These are phyloP conservation scores for Trichogramma dendrolimi DNA, from an alignment of 2,888 invertebrate species.

Conservation along the genomic window DNA sequence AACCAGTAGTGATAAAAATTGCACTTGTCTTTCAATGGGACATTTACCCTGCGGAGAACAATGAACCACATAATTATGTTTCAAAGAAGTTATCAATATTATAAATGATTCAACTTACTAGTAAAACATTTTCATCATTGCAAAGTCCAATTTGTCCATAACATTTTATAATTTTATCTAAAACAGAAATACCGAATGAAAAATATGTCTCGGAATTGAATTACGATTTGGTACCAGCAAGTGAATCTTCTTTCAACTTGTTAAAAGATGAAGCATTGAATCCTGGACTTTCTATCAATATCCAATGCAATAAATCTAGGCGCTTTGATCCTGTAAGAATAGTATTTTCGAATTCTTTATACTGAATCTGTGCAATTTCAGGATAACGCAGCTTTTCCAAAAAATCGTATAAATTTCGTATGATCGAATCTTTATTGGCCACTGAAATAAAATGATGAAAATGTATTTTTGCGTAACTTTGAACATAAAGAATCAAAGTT, in stretches of 20 bases:
- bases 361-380: slow-evolving; percentile 36
- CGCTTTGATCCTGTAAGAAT: slow-evolving; percentile 37
- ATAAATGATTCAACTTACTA: slow-evolving; percentile 33
- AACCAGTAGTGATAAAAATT: slow-evolving; percentile 32
- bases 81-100: neutral
- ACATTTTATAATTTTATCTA: slow-evolving; percentile 36
- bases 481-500: neutral
- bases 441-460: slow-evolving; percentile 21
- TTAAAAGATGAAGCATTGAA: slow-evolving; percentile 26
- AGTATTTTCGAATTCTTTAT: slow-evolving; percentile 31
- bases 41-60: slow-evolving; percentile 37
- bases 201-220: neutral
- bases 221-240: slow-evolving; percentile 32
- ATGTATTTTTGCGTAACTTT: neutral
- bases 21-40: slow-evolving; percentile 33
- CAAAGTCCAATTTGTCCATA: slow-evolving; percentile 41
- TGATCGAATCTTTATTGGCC: slow-evolving; percentile 26
- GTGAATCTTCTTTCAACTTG: slow-evolving; percentile 30
- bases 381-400: slow-evolving; percentile 39
- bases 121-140: slow-evolving; percentile 31
- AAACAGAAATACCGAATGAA: slow-evolving; percentile 12
- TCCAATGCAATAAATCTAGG: slow-evolving; percentile 38
- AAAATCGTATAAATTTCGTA: slow-evolving; percentile 34
- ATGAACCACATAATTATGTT: slow-evolving; percentile 2
- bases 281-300: slow-evolving; percentile 31